Base-by-base conservation (phyloP, 2,113 vertebrate genomes). In the Laticauda colubrina region DNA sequence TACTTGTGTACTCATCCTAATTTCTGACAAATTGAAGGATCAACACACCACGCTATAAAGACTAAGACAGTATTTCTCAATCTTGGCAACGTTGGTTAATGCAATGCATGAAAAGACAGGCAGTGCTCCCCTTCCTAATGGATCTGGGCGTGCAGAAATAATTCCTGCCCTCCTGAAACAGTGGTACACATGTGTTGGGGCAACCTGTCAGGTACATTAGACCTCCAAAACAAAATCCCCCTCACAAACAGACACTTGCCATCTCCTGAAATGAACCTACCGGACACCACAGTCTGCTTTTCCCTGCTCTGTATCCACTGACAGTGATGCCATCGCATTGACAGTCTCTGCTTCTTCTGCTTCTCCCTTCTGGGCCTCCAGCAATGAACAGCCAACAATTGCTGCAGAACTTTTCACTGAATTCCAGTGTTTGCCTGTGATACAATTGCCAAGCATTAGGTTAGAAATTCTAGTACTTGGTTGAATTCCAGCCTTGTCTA, bases 251-350 rank as follows among this genome's bases (percentile, higher is more conserved):
- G 29, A 18, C 6, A 1, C 23, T 29, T 54, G n/a, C 4, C 34
- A 45, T 85, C 18, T 12, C 85, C 48, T 24, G 2, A 59, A 11
- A 11, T 6, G 11, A 0, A 51, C 91, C 39, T 95, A 98, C 98
- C 98, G 98, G 92, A 97, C 97, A 93, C 92, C 95, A 89, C 94
- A 95, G 89, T 97, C 97, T 92, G 20, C 55, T 92, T 93, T 14
- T 5, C 93, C 96, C 91, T 98, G 98, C 97, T 98, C 98, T 0
- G 98, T 95, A 23, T 98, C 98, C 95, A 99, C 98, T 0, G 99
- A 99, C 85, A 99, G 97, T 90, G 98, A 98, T 14, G 99, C 99
- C 98, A 99, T 98, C 92, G 99, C 99, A 0, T 97, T 99, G 96
- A 99, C 98, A 0, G 99, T 98, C 97, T 99, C 99, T 0, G 98